A percentile compares a stretch with the other conserved stretches of the same genome.
These are phyloP conservation scores for Chironomus tentans DNA, from an alignment of 2,888 invertebrate genomes.

Conservation along the genomic window DNA sequence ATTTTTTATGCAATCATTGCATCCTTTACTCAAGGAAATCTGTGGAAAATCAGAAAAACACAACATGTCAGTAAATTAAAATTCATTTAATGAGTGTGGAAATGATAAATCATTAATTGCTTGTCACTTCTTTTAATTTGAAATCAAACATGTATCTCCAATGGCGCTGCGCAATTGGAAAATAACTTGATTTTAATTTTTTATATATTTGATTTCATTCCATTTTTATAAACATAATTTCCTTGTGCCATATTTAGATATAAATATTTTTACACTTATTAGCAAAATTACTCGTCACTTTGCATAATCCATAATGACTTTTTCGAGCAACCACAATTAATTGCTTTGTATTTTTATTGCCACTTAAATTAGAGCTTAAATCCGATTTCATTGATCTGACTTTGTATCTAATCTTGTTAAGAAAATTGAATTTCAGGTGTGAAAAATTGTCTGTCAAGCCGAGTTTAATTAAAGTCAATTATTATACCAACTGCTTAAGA, in stretches of 20 bases:
- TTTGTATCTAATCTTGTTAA: too few species aligned
- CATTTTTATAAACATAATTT: background rate
- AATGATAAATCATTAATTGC: conserved; percentile 10
- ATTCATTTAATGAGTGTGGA: background rate
- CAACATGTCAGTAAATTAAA: background rate
- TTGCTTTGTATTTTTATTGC: too few species aligned
- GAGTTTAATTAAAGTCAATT: too few species aligned
- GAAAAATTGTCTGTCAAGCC: too few species aligned
- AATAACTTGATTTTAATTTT: background rate
- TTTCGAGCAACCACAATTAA: too few species aligned
- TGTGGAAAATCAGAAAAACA: too few species aligned
- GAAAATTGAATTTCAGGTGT: too few species aligned
- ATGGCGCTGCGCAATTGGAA: background rate
- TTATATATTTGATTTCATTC: background rate
- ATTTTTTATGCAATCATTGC: conserved; percentile 6
- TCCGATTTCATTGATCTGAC: too few species aligned
- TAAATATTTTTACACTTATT: background rate
- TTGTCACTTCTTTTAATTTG: conserved; percentile 10
- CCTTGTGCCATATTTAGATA: conserved; percentile 4
- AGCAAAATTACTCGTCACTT: too few species aligned
- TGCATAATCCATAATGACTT: too few species aligned
- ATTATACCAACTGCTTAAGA: too few species aligned
- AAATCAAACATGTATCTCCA: background rate
- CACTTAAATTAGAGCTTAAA: too few species aligned
- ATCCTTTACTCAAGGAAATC: conserved; percentile 14